A percentile compares a stretch with the other conserved stretches of the same genome.
These are phyloP conservation scores for Eutrigla gurnardus DNA, from an alignment of 2,797 vertebrate species.

Conservation along the genomic window DNA sequence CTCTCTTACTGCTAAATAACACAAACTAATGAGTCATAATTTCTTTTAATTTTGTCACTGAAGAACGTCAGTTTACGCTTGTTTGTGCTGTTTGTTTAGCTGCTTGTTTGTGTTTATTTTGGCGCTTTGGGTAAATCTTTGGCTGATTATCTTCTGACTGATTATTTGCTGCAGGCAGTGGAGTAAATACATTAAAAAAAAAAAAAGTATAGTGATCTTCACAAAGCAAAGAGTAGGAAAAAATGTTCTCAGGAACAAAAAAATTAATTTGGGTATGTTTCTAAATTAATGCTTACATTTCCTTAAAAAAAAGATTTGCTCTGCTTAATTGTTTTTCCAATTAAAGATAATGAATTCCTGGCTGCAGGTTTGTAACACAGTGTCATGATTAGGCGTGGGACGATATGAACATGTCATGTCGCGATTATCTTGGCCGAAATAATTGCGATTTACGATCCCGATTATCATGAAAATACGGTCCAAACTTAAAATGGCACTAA, in stretches of 20 bases:
- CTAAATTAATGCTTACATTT: constrained; percentile 1
- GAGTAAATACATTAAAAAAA: constrained; percentile 37
- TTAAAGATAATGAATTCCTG: constrained; percentile 2
- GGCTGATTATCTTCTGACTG: constrained; percentile 42
- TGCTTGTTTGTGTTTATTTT: constrained; percentile 52
- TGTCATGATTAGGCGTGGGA: background rate
- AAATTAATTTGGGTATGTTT: background rate
- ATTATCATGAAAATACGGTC: no score
- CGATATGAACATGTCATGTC: no score
- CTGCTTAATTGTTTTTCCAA: background rate
- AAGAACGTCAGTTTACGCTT: constrained; percentile 38
- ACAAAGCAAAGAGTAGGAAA: background rate
- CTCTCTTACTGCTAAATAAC: constrained; percentile 42
- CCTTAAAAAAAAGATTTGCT: background rate
- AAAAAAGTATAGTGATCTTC: constrained; percentile 2
- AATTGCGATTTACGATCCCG: no score
- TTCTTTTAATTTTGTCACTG: constrained; percentile 52
- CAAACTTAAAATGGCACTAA: no score
- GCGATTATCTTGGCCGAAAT: no score
- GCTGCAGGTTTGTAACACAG: background rate
- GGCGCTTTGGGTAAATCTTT: constrained; percentile 29
- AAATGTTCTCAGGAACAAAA: background rate
- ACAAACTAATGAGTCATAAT: constrained; percentile 64
- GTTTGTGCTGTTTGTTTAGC: constrained; percentile 49
- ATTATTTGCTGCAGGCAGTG: constrained; percentile 34